Evolutionary conservation across 2,888 invertebrate species (phyloP).

Genomic region (Ochropleura leucogaster): DNA sequence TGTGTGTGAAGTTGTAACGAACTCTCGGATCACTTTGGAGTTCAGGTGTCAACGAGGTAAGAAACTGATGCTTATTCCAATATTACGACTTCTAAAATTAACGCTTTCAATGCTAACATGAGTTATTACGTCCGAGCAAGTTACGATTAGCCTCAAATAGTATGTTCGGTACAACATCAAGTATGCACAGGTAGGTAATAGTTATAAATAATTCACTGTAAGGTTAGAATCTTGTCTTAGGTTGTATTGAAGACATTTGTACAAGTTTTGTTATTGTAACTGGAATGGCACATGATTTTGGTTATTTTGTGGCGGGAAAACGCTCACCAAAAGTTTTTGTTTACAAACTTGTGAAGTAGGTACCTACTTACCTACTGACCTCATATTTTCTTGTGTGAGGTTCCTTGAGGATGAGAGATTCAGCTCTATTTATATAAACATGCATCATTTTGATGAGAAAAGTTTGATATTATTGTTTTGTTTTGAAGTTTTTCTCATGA

Average conservation of each 20-base stretch:
- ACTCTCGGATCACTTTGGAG: conserved; percentile 87
- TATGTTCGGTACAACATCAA: conserved; percentile 65
- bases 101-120: conserved; percentile 72
- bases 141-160: conserved; percentile 70
- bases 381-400: conserved; percentile 59
- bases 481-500: conserved; percentile 19
- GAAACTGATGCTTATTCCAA: conserved; percentile 85
- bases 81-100: conserved; percentile 84
- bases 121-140: conserved; percentile 62
- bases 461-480: conserved; percentile 23
- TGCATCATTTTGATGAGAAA: conserved; percentile 34
- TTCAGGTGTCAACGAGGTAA: conserved; percentile 91
- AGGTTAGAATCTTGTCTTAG: conserved; percentile 85
- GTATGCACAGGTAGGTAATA: conserved; percentile 80
- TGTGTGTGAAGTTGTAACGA: conserved; percentile 88
- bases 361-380: conserved; percentile 70
- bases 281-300: conserved; percentile 40
- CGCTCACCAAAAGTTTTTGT: conserved; percentile 70
- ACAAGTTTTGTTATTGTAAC: conserved; percentile 60
- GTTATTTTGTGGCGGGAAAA: conserved; percentile 35
- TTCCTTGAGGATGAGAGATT: conserved; percentile 36
- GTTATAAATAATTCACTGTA: conserved; percentile 87
- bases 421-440: conserved; percentile 55
- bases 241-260: conserved; percentile 70
- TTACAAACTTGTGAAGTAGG: conserved; percentile 73